Evolutionary conservation across 2,797 vertebrate species (phyloP).

Genomic region (Falco naumanni): DNA sequence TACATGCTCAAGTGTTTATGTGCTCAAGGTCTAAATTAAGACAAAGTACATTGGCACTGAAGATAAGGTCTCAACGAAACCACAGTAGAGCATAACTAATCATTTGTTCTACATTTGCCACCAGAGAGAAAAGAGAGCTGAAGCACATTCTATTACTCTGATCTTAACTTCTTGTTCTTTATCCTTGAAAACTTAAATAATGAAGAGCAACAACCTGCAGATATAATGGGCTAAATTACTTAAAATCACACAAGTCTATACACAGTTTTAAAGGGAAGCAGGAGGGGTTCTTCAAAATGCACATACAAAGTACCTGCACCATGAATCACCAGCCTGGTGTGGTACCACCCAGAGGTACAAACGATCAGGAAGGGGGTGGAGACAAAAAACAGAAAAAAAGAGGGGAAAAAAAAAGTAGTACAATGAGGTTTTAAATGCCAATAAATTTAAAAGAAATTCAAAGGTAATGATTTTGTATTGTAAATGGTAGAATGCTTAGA

Average conservation of each 20-base stretch:
- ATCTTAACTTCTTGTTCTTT: not conserved
- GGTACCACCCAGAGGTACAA: not conserved
- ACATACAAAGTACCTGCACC: not conserved
- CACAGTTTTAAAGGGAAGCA: not conserved
- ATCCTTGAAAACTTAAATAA: not conserved
- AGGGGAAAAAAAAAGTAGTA: not conserved
- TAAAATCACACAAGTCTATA: not conserved
- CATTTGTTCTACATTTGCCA: not conserved
- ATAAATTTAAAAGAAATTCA: not conserved
- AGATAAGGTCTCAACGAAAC: constrained; percentile 5
- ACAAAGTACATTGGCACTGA: not conserved
- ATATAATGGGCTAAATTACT: not conserved
- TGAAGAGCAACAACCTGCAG: not conserved
- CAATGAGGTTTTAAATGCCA: not conserved
- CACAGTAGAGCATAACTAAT: not conserved
- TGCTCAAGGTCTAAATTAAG: constrained; percentile 24
- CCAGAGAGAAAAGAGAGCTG: not conserved
- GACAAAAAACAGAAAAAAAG: not conserved
- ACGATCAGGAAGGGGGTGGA: not conserved
- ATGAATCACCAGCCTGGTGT: not conserved
- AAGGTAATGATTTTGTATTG: not conserved
- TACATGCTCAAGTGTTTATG: not conserved
- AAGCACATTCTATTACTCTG: not conserved
- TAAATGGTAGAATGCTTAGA: not conserved
- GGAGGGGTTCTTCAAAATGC: not conserved